A percentile compares a stretch with the other conserved stretches of the same genome.
phyloP scores from a whole-genome alignment of 37 sponge, comb jelly and placozoan genomes.

The Crambe crambe region DNA sequence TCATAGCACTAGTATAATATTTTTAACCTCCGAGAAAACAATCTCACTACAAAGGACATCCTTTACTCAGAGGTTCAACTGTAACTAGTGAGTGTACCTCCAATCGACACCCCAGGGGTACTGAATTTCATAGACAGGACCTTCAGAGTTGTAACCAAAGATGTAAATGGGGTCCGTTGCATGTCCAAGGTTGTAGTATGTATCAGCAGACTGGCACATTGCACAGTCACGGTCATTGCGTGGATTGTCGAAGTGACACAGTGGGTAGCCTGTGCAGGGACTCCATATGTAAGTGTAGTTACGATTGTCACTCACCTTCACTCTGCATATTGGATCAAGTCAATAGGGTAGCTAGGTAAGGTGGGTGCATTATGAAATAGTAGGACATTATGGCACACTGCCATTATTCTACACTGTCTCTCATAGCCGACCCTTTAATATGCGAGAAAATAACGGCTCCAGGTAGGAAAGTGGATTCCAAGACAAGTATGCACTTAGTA shows the following conservation, averaged over 20 bases:
- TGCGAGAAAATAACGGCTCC: no score
- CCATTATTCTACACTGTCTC: no score
- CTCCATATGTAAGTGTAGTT: slow-evolving; percentile 31
- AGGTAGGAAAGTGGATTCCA: no score
- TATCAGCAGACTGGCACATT: slow-evolving; percentile 48
- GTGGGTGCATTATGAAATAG: no score
- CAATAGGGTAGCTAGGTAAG: no score
- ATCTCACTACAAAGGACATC: no score
- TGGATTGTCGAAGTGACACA: background rate
- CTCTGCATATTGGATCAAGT: slow-evolving; percentile 5
- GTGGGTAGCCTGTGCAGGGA: slow-evolving; percentile 24
- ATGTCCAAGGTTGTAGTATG: slow-evolving; percentile 39
- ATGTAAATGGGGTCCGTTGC: slow-evolving; percentile 13
- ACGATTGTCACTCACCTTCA: slow-evolving; percentile 16
- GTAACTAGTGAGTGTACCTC: slow-evolving; percentile 25
- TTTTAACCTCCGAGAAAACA: no score
- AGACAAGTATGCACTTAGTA: no score
- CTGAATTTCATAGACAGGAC: slow-evolving; percentile 15
- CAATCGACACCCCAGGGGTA: slow-evolving; percentile 51
- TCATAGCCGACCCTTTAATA: no score
- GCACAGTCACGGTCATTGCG: background rate
- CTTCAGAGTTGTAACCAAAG: slow-evolving; percentile 1
- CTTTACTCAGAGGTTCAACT: no score
- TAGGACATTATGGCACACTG: no score
- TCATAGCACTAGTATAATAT: no score